Percentiles rank a stretch among this genome's conserved stretches.
Evolutionary conservation across 2,113 vertebrate genomes (phyloP).

Genomic region (Acrocephalus arundinaceus): DNA sequence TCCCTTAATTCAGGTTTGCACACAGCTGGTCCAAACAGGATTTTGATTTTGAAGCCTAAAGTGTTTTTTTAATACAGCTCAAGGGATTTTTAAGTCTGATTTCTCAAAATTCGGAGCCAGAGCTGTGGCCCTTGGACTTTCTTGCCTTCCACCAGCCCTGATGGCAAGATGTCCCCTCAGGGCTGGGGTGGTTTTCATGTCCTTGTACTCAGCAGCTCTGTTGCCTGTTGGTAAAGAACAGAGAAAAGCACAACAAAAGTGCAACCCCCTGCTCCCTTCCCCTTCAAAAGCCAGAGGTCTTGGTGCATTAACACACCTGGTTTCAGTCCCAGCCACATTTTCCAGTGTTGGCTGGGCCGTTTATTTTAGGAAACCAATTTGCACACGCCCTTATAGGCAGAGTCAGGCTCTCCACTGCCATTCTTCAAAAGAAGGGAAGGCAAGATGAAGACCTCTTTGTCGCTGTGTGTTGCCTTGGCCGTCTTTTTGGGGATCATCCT

Average conservation of each 20-base stretch:
- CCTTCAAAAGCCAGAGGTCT: background rate
- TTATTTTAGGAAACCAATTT: conserved; percentile 77
- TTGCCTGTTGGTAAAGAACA: background rate
- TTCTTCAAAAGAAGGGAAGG: conserved; percentile 67
- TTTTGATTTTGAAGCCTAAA: background rate
- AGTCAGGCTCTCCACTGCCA: background rate
- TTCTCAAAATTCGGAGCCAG: background rate
- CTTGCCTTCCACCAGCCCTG: background rate
- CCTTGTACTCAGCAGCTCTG: background rate
- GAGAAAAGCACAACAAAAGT: background rate
- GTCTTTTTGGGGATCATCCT: conserved; percentile 51
- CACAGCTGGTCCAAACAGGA: background rate
- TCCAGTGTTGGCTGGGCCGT: background rate
- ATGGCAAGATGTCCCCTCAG: background rate
- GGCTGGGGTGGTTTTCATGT: background rate
- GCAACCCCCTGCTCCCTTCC: background rate
- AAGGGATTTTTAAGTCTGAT: background rate
- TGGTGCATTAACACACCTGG: background rate
- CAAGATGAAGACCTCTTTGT: conserved; percentile 71
- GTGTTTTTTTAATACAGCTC: background rate
- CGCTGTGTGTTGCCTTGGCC: conserved; percentile 34
- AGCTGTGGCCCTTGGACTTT: background rate
- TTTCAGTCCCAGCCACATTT: conserved; percentile 60
- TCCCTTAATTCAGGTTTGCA: background rate
- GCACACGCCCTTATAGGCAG: conserved; percentile 65